Evolutionary conservation across 2,888 invertebrate genomes (phyloP).

Genomic region (Nasonia oneida): DNA sequence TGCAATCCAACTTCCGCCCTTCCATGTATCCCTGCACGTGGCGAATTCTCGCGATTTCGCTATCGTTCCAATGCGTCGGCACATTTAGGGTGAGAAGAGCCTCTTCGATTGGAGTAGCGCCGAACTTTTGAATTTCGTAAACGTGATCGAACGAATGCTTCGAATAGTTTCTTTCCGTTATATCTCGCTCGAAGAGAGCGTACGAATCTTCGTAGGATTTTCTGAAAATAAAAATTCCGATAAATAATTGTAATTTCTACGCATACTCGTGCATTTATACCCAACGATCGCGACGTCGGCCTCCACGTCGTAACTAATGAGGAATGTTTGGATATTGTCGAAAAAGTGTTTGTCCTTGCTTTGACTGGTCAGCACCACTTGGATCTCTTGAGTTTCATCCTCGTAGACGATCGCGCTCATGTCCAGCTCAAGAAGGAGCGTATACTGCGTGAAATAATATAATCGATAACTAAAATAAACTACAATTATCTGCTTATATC

Average conservation of each 20-base stretch:
- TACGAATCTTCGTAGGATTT: conserved; percentile 67
- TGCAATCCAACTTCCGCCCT: conserved; percentile 47
- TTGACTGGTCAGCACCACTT: conserved; percentile 40
- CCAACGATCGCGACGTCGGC: conserved; percentile 66
- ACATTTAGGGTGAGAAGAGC: conserved; percentile 73
- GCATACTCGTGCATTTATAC: conserved; percentile 64
- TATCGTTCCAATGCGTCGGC: conserved; percentile 69
- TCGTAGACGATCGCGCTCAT: conserved; percentile 64
- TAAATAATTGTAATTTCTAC: background rate
- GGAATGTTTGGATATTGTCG: conserved; percentile 61
- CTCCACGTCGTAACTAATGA: conserved; percentile 60
- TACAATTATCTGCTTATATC: background rate
- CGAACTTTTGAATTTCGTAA: conserved; percentile 76
- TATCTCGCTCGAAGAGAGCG: conserved; percentile 71
- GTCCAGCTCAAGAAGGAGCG: conserved; percentile 69
- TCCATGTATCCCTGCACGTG: conserved; percentile 64
- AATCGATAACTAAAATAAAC: background rate
- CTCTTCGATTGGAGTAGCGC: conserved; percentile 76
- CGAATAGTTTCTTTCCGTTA: conserved; percentile 67
- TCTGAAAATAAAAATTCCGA: background rate
- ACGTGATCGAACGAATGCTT: conserved; percentile 72
- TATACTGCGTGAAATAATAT: conserved; percentile 64
- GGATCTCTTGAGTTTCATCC: conserved; percentile 29
- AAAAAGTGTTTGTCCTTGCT: conserved; percentile 66
- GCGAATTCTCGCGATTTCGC: conserved; percentile 66